These are phyloP conservation scores for Corythaeola cristata DNA, from an alignment of 2,113 vertebrate species.

Conservation along the genomic window DNA sequence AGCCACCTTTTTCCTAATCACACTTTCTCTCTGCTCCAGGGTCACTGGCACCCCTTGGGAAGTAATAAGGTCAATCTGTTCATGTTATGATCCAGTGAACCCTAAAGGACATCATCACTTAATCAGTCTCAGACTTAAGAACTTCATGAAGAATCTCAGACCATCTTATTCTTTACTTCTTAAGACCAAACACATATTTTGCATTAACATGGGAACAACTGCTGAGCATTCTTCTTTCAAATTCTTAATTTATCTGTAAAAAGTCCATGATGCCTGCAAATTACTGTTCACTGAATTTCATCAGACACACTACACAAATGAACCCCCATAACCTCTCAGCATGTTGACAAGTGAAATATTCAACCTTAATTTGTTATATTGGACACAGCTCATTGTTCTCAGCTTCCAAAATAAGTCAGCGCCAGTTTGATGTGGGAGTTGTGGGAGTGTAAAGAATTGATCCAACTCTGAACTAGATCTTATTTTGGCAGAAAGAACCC, in stretches of 20 bases:
- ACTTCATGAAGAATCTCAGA: neutral
- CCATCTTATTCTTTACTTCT: neutral
- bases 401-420: conserved; percentile 9
- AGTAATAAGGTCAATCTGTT: neutral
- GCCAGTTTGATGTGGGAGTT: conserved; percentile 11
- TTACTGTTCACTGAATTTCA: neutral
- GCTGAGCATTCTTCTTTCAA: neutral
- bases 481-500: neutral
- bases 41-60: neutral
- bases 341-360: neutral
- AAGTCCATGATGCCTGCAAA: neutral
- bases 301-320: neutral
- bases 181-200: neutral
- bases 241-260: neutral
- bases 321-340: neutral
- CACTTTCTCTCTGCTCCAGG: neutral
- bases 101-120: neutral
- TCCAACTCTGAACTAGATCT: neutral
- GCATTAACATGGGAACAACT: neutral
- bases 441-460: conserved; percentile 15
- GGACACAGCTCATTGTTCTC: conserved; percentile 9
- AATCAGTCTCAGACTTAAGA: neutral
- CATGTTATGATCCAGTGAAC: neutral
- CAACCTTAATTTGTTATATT: conserved; percentile 20
- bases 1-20: neutral